Evolutionary conservation across 2,888 invertebrate species (phyloP), one percentile per base, ranked within the genome.

Genomic region (Campoplex nolae): DNA sequence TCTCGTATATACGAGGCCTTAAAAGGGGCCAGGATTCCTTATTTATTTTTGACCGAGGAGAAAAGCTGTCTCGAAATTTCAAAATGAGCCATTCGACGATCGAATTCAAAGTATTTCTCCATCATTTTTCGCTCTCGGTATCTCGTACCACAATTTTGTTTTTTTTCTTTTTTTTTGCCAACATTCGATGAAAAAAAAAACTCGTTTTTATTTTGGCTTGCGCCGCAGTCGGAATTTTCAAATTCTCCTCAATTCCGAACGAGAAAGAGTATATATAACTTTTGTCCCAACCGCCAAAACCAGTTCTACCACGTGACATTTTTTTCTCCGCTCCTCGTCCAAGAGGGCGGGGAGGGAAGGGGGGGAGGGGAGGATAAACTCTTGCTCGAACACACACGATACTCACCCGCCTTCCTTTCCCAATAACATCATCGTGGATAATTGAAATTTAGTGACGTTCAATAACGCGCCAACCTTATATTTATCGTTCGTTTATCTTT

Each of bases 221-320:
- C 16, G 62, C 28, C 58, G 16, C 1, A 16, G 16, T 32, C 16
- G 16, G 32, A 58, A 58, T 58, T 68, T 58, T 62, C 38, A 6
- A 38, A 38, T 3, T 38, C 71, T 28, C 51, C 71, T 75, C 38
- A 35, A 75, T 48, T 45, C 42, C 23, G 58, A 6, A 76, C 28
- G 62, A 45, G 42, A 42, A 32, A 32, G 42, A 32, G 62, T 77
- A 58, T 56, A 42, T 42, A 45, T 54, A 62, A 45, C 45, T 38
- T 74, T 67, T 48, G 38, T 58, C 54, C n/a, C 77, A 74, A 74
- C 77, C 48, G 76, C 74, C 85, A n/a, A 85, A 85, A 85, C 85
- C 82, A 85, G 85, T 85, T 85, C 81, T 42, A 70, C 70, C 83
- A 48, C 73, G 82, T 77, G 85, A 85, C 82, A 76, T 58, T 75